These are phyloP conservation scores for Trichacis sp. DNA, from an alignment of 2,888 invertebrate genomes.

Conservation along the genomic window DNA sequence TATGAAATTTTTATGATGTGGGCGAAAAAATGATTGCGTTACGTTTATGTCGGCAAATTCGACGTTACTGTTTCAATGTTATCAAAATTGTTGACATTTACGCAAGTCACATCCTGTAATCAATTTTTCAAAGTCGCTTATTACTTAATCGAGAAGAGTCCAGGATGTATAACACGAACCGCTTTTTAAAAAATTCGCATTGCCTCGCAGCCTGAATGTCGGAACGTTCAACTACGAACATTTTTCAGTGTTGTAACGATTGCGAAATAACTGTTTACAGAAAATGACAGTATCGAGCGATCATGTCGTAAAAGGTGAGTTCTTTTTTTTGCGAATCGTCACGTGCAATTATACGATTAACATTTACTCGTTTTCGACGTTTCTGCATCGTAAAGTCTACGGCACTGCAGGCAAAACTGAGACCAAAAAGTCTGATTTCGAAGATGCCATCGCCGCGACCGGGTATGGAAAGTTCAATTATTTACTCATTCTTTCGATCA, in stretches of 20 bases:
- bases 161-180: too few relatives aligned
- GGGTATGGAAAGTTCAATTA: conserved; percentile 80
- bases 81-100: too few relatives aligned
- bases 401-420: conserved; percentile 1
- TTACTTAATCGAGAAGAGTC: too few relatives aligned
- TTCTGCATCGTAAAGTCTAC: neutral
- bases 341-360: neutral
- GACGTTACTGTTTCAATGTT: too few relatives aligned
- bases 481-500: conserved; percentile 72
- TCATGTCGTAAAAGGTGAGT: neutral
- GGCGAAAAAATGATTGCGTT: too few relatives aligned
- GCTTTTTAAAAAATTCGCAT: too few relatives aligned
- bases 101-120: too few relatives aligned
- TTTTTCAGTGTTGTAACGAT: neutral
- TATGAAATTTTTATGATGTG: too few relatives aligned
- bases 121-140: too few relatives aligned
- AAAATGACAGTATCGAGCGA: neutral
- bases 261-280: neutral
- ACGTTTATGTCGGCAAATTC: too few relatives aligned
- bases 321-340: neutral
- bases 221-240: too few relatives aligned
- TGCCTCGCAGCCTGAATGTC: too few relatives aligned
- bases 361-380: neutral
- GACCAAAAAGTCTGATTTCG: conserved; percentile 73
- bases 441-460: conserved; percentile 77